Evolutionary conservation across 2,797 vertebrate genomes (phyloP).

Genomic region (Hapalemur alaotrensis): DNA sequence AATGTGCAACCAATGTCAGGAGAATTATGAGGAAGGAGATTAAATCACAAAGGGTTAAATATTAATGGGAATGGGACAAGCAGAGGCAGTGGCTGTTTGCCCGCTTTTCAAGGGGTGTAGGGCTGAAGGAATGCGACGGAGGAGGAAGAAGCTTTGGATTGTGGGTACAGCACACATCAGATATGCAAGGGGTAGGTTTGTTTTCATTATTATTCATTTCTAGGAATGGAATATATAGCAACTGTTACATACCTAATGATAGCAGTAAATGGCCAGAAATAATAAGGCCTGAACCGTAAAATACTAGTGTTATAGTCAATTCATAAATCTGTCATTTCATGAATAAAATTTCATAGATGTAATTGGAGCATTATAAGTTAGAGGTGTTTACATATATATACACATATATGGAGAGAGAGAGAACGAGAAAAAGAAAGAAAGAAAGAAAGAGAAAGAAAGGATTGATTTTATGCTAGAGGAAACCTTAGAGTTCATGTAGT

Average conservation of each 20-base stretch:
- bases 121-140: fast-evolving
- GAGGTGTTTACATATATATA: not conserved
- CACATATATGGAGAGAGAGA: no score
- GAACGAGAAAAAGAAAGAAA: no score
- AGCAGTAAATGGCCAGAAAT: constrained; percentile 22
- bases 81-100: not conserved
- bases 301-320: not conserved
- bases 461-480: not conserved
- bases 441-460: no score
- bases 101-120: not conserved
- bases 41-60: not conserved
- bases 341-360: constrained; percentile 39
- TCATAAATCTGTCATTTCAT: constrained; percentile 46
- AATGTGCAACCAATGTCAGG: not conserved
- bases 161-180: not conserved
- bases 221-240: not conserved
- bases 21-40: not conserved
- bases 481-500: not conserved
- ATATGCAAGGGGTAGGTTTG: not conserved
- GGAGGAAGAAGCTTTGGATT: not conserved
- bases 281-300: not conserved
- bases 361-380: constrained; percentile 13
- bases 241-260: not conserved
- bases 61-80: not conserved
- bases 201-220: not conserved